Percentiles rank a stretch among this genome's conserved stretches.
Conservation (phyloP, 2,888 invertebrate species). For the Cephus rjabovi region DNA sequence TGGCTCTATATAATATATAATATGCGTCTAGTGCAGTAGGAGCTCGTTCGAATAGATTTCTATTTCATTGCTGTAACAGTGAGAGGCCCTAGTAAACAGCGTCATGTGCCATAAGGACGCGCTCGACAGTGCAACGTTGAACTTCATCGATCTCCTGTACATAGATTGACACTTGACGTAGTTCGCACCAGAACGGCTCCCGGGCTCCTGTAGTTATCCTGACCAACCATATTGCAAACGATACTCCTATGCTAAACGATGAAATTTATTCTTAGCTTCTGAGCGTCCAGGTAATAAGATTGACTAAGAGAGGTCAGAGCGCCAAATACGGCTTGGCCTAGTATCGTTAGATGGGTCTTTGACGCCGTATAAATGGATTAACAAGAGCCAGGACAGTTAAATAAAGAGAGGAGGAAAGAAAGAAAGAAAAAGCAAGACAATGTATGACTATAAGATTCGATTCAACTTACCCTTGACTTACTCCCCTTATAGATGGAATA, state of each 20-base stretch:
- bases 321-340: background rate
- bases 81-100: background rate
- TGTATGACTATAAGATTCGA: background rate
- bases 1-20: background rate
- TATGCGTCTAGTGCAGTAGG: background rate
- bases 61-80: background rate
- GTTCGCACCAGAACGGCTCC: background rate
- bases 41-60: background rate
- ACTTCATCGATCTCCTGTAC: background rate
- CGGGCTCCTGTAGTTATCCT: background rate
- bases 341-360: background rate
- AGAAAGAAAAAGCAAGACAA: background rate
- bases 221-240: background rate
- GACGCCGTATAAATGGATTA: background rate
- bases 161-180: background rate
- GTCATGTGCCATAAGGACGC: background rate
- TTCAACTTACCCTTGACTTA: background rate
- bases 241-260: background rate
- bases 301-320: background rate
- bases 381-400: background rate
- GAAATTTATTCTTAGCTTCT: background rate
- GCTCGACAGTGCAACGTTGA: background rate
- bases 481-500: background rate
- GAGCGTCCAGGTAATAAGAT: background rate
- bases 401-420: background rate